Base-by-base conservation (phyloP, 2,797 vertebrate genomes). In the Tinamus major region DNA sequence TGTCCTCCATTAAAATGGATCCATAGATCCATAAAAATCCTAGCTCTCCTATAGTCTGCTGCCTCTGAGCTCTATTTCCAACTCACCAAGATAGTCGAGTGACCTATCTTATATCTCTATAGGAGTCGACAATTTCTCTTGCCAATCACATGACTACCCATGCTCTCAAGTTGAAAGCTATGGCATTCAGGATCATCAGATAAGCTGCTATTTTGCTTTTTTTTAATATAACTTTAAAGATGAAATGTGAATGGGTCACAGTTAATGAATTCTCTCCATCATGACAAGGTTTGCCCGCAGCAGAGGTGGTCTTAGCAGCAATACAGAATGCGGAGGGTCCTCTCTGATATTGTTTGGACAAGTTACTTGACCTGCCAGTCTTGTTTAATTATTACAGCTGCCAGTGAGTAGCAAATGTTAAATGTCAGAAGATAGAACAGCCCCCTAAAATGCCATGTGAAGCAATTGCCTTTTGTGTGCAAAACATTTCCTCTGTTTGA, bases 381-480 rank as follows among this genome's bases (percentile, higher is more conserved):
- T 92, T 80, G n/a, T 87, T 89, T 89, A 94, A 55, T 93, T 94
- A 90, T 94, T 91, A 75, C 37, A 89, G 61, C n/a, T 95, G 71
- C 53, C 74, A 88, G 81, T 94, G 87, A 90, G 62, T 89, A 92
- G 51, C 26, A 90, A 94, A 95, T 41, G 56, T 79, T 87, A 95
- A 94, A 94, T 95, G 88, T 82, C 79, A 95, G 68, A 94, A 94
- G 53, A 65, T 69, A 83, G 58, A 88, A 65, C 37, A 86, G 16
- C 24, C 35, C 71, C 65, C 53, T 92, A 37, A 92, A 95, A 91
- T 37, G 64, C 67, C 81, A 85, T 0, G 1, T 62, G 79, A 90
- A 89, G 29, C n/a, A 69, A 79, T 33, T 33, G 53, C 37, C 91
- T 94, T 64, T 85, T 44, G 7, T 31, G 33, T 35, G 44, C 14